phyloP scores from a whole-genome alignment of 2,888 invertebrate species.

The Apamea crenata region DNA sequence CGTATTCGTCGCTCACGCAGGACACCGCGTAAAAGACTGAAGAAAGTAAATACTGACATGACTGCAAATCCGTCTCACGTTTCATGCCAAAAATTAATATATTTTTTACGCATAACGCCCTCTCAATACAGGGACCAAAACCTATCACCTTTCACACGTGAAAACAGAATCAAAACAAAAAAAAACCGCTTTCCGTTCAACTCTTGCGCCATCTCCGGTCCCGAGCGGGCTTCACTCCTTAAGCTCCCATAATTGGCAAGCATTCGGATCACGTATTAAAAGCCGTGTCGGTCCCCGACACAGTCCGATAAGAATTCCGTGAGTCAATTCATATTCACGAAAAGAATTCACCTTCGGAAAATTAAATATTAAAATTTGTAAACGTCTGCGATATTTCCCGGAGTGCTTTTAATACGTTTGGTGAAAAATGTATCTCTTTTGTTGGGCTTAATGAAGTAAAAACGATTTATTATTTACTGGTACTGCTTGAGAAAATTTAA shows the following conservation, averaged over 20 bases:
- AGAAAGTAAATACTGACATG: not conserved
- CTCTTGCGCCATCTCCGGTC: constrained; percentile 53
- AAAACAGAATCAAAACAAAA: not conserved
- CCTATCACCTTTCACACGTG: not conserved
- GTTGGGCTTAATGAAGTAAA: constrained; percentile 59
- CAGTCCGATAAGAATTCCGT: constrained; percentile 82
- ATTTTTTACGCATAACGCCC: not conserved
- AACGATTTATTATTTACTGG: constrained; percentile 58
- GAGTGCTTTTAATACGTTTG: constrained; percentile 58
- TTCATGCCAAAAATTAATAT: not conserved
- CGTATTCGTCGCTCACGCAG: too few relatives aligned
- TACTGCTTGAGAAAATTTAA: constrained; percentile 34
- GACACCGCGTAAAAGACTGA: not conserved
- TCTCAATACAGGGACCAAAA: not conserved
- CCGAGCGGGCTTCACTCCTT: constrained; percentile 71
- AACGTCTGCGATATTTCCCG: constrained; percentile 61
- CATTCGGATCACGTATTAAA: constrained; percentile 87
- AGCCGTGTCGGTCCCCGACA: constrained; percentile 83
- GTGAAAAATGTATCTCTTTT: constrained; percentile 64
- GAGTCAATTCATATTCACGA: constrained; percentile 81
- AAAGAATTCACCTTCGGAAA: constrained; percentile 73
- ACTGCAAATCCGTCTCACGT: not conserved
- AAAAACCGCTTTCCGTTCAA: constrained; percentile 27
- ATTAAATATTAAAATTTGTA: constrained; percentile 72
- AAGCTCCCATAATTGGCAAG: constrained; percentile 80